Percentiles rank a stretch among this genome's conserved stretches.
Evolutionary conservation across 2,113 vertebrate species (phyloP).

Genomic region (Eidolon helvum): DNA sequence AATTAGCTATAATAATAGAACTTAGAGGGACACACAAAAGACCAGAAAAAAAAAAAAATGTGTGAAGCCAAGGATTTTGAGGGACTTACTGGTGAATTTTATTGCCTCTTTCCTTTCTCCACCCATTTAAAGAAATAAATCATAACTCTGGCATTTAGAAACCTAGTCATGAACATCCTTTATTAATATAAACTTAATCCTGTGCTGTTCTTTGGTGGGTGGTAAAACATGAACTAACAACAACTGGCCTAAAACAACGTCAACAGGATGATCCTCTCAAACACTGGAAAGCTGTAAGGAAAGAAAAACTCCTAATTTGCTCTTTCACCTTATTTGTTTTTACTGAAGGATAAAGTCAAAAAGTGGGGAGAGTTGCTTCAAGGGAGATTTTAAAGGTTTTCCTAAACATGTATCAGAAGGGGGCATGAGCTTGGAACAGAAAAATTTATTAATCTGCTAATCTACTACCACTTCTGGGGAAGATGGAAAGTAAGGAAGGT

Average conservation of each 20-base stretch:
- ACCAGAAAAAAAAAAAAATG: background rate
- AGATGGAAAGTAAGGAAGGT: background rate
- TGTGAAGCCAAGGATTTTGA: constrained; percentile 42
- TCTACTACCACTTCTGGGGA: background rate
- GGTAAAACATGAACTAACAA: constrained; percentile 63
- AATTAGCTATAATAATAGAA: background rate
- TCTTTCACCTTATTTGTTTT: constrained; percentile 46
- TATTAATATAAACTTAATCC: constrained; percentile 67
- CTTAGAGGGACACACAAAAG: background rate
- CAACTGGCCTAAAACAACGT: constrained; percentile 37
- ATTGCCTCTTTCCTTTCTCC: constrained; percentile 56
- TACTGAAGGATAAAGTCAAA: constrained; percentile 30
- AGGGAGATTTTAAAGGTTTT: background rate
- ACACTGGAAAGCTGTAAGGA: background rate
- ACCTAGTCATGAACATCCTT: constrained; percentile 56
- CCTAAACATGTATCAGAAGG: background rate
- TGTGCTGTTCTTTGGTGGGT: constrained; percentile 54
- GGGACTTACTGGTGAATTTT: constrained; percentile 44
- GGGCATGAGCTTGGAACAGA: background rate
- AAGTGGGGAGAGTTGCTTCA: background rate
- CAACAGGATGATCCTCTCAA: constrained; percentile 4
- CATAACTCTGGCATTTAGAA: constrained; percentile 61
- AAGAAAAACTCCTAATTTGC: constrained; percentile 1
- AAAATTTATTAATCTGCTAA: background rate
- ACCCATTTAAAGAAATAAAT: constrained; percentile 67